A percentile compares a stretch with the other conserved stretches of the same genome.
These are phyloP conservation scores for Drosophila subsilvestris DNA, from an alignment of 2,888 invertebrate species.

Conservation along the genomic window DNA sequence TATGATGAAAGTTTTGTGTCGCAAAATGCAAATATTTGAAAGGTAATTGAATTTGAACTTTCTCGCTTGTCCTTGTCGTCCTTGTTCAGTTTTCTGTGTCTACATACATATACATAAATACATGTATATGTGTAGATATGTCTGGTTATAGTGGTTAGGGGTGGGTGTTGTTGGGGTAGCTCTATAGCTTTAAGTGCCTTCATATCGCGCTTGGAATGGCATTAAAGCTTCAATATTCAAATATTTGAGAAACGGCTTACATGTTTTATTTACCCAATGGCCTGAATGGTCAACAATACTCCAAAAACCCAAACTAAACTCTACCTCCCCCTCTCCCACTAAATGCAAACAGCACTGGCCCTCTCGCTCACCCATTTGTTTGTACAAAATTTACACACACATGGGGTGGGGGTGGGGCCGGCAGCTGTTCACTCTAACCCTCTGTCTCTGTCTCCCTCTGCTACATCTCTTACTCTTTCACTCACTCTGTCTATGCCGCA, in stretches of 20 bases:
- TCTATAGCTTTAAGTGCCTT: conserved; percentile 53
- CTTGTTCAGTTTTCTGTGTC: conserved; percentile 9
- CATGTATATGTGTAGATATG: neutral
- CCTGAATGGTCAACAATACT: conserved; percentile 73
- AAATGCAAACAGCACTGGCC: neutral
- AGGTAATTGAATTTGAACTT: conserved; percentile 81
- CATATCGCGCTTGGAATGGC: conserved; percentile 45
- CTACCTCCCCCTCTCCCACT: neutral
- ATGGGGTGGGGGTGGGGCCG: conserved; percentile 24
- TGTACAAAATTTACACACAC: conserved; percentile 52
- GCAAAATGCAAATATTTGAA: conserved; percentile 81
- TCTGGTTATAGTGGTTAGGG: neutral
- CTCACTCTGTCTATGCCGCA: conserved; percentile 55
- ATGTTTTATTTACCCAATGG: conserved; percentile 73
- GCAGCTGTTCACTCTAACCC: conserved; percentile 7
- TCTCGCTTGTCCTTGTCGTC: conserved; percentile 58
- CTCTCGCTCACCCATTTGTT: conserved; percentile 44
- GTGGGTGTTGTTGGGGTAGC: neutral
- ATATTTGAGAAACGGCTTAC: conserved; percentile 74
- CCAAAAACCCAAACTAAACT: conserved; percentile 40
- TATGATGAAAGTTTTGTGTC: conserved; percentile 80
- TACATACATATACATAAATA: neutral
- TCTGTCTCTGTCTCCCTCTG: neutral
- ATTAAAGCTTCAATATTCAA: conserved; percentile 62
- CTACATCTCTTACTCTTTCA: neutral